Evolutionary conservation across 2,113 vertebrate species (phyloP).

Genomic region (Semnopithecus entellus): DNA sequence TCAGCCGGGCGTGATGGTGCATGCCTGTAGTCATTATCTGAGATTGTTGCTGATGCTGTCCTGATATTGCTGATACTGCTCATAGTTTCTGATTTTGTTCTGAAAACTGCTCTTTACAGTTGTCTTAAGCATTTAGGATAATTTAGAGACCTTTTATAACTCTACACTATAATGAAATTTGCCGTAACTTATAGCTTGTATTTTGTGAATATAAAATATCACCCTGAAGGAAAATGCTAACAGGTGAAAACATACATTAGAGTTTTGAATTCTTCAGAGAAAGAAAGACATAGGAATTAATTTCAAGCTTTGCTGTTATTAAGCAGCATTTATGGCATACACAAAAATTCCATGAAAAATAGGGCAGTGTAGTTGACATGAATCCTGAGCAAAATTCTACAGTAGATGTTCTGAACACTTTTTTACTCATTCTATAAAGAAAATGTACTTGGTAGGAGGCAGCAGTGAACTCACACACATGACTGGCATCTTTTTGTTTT

Average conservation of each 20-base stretch:
- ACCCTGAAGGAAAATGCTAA: not conserved
- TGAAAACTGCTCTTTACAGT: not conserved
- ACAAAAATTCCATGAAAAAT: conserved; percentile 16
- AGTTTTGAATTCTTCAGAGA: not conserved
- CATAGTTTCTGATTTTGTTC: not conserved
- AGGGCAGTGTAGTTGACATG: not conserved
- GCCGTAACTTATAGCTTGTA: not conserved
- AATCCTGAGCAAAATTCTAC: not conserved
- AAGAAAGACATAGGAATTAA: not conserved
- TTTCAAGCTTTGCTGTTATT: not conserved
- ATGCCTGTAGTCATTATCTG: not conserved
- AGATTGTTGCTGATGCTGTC: not conserved
- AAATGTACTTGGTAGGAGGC: not conserved
- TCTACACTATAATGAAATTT: not conserved
- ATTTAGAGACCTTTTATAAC: not conserved
- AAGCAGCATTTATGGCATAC: not conserved
- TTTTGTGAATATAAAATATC: not conserved
- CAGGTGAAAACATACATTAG: not conserved
- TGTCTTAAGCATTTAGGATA: not conserved
- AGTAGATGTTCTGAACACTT: not conserved
- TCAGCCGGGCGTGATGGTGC: too few relatives aligned
- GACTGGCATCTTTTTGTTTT: not conserved
- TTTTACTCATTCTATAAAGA: not conserved
- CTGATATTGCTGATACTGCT: not conserved
- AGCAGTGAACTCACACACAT: not conserved